Evolutionary conservation across 2,797 vertebrate species (phyloP).

Genomic region (Pantherophis vulpinus): DNA sequence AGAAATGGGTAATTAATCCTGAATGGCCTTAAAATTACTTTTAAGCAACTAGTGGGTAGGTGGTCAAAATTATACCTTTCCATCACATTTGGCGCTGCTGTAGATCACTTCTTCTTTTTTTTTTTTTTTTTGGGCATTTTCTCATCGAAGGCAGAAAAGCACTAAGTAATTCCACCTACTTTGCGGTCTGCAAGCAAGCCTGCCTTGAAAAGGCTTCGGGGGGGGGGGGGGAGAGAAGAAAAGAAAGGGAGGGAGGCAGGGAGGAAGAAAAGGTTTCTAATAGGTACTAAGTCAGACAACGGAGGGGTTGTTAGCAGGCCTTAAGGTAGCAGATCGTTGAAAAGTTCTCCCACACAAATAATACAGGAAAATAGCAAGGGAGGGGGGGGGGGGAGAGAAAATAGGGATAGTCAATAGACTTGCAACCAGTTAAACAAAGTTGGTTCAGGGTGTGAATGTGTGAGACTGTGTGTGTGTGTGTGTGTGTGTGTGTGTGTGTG

Average conservation of each 20-base stretch:
- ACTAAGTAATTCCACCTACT: background rate
- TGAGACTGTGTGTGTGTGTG: no score
- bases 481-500: no score
- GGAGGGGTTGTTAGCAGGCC: background rate
- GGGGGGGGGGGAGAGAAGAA: background rate
- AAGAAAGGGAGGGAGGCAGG: no score
- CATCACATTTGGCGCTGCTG: conserved; percentile 60
- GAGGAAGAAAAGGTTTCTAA: background rate
- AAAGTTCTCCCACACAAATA: conserved; percentile 10
- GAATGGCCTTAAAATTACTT: conserved; percentile 54
- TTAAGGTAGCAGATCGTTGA: background rate
- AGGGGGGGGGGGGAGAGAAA: background rate
- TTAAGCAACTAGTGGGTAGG: conserved; percentile 65
- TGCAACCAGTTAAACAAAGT: background rate
- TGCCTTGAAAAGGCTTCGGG: background rate
- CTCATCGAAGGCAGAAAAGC: background rate
- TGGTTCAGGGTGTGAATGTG: background rate
- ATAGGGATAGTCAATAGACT: background rate
- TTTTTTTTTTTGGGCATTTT: conserved; percentile 35
- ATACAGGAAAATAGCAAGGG: conserved; percentile 8
- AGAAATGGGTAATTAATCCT: background rate
- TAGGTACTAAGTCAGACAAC: background rate
- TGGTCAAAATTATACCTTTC: conserved; percentile 74
- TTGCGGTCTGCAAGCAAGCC: background rate
- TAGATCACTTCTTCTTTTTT: conserved; percentile 45